A percentile compares a stretch with the other conserved stretches of the same genome.
These are phyloP conservation scores for Ptiloglossa arizonensis DNA, from an alignment of 1,140 invertebrate species.

Conservation along the genomic window DNA sequence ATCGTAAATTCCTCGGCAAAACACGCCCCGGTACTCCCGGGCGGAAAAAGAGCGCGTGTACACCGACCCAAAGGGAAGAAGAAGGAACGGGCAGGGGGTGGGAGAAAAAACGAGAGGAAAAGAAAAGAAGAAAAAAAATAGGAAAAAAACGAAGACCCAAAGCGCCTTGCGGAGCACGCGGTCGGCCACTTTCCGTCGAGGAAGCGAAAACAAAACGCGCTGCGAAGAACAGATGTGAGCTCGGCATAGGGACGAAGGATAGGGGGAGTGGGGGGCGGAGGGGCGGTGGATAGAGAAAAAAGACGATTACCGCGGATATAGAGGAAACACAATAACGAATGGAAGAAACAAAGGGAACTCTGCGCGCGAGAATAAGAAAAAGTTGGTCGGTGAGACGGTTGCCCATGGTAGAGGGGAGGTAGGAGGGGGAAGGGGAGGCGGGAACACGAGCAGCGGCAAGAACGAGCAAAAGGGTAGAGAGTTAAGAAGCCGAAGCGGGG, in stretches of 20 bases:
- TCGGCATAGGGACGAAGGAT: too few relatives aligned
- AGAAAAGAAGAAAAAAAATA: too few relatives aligned
- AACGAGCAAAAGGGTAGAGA: neutral
- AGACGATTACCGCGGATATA: conserved; percentile 5
- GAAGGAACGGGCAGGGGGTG: too few relatives aligned
- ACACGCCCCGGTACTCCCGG: neutral
- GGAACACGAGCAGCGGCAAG: neutral
- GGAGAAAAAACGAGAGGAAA: too few relatives aligned
- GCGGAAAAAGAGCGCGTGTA: neutral
- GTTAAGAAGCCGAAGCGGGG: neutral
- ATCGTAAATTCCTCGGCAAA: neutral
- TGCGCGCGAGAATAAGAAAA: too few relatives aligned
- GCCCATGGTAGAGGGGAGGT: too few relatives aligned
- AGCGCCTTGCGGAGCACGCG: neutral
- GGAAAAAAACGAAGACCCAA: too few relatives aligned
- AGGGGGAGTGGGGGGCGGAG: neutral
- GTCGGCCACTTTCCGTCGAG: conserved; percentile 11
- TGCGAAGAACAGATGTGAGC: neutral
- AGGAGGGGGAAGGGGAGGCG: neutral
- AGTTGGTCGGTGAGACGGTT: too few relatives aligned
- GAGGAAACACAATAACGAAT: conserved; percentile 2
- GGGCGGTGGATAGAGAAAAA: neutral
- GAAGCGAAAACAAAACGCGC: neutral
- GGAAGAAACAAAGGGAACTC: neutral
- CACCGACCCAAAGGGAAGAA: neutral